Evolutionary conservation across 2,797 vertebrate genomes (phyloP).

Genomic region (Dicrostonyx torquatus): DNA sequence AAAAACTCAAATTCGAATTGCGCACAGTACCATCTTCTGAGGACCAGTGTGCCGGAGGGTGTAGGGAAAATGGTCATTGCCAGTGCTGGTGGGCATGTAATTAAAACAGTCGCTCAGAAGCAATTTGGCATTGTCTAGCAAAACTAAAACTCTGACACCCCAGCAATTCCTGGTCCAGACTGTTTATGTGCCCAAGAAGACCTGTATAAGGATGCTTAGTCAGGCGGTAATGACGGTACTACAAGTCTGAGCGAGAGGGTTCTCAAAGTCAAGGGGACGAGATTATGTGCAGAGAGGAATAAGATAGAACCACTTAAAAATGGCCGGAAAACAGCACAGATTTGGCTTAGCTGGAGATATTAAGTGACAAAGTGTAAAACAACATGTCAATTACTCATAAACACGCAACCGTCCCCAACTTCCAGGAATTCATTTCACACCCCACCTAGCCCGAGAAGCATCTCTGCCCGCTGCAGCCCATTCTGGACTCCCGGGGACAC

Average conservation of each 20-base stretch:
- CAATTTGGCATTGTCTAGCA: not conserved
- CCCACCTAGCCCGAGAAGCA: not conserved
- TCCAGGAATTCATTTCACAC: not conserved
- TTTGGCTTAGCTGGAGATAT: not conserved
- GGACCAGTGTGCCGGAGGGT: fast-evolving
- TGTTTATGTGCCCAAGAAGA: not conserved
- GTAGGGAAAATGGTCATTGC: fast-evolving
- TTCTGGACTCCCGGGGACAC: not conserved
- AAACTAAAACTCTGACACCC: not conserved
- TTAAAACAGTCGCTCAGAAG: not conserved
- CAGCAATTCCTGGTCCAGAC: not conserved
- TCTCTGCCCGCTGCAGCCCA: not conserved
- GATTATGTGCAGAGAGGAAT: not conserved
- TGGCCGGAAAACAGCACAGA: fast-evolving
- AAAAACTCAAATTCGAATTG: not conserved
- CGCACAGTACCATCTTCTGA: not conserved
- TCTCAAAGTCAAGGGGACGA: not conserved
- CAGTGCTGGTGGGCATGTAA: not conserved
- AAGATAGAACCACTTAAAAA: too few relatives aligned
- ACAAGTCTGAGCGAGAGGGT: too few relatives aligned
- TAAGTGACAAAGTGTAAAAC: not conserved
- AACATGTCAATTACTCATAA: fast-evolving
- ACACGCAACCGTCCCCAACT: not conserved
- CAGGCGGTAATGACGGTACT: too few relatives aligned
- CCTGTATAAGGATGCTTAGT: fast-evolving